These are phyloP conservation scores for Genyomyrus donnyi DNA, from an alignment of 2,113 vertebrate species.

Conservation along the genomic window DNA sequence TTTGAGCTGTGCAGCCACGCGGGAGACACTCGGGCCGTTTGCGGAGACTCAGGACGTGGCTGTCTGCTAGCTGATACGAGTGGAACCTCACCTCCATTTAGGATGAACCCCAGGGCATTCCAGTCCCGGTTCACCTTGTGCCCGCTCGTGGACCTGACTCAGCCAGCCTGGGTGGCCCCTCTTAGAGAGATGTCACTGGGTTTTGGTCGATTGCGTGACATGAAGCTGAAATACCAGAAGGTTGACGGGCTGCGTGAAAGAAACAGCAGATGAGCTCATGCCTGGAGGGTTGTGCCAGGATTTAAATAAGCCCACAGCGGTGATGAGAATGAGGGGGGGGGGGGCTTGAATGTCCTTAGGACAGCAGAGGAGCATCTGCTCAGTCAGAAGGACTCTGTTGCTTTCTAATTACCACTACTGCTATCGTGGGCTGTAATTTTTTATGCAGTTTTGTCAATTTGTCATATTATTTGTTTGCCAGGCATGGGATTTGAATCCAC, in stretches of 20 bases:
- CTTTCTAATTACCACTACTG: neutral
- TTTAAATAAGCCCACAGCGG: neutral
- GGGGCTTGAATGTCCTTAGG: neutral
- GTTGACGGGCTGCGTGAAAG: conserved; percentile 15
- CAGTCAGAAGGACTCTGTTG: neutral
- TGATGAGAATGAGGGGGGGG: neutral
- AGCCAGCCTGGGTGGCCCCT: neutral
- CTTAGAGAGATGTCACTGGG: neutral
- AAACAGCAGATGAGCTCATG: conserved; percentile 29
- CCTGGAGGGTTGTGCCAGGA: neutral
- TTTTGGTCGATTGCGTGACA: neutral
- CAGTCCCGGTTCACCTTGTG: neutral
- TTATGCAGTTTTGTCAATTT: neutral
- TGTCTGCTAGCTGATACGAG: neutral
- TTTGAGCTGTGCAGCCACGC: neutral
- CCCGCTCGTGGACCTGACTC: neutral
- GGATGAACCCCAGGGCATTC: neutral
- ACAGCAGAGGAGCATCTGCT: neutral
- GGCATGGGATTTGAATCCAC: neutral
- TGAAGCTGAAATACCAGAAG: conserved; percentile 3
- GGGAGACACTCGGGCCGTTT: neutral
- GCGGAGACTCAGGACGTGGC: neutral
- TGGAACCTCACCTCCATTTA: neutral
- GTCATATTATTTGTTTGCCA: neutral
- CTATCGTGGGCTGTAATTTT: neutral